A percentile compares a stretch with the other conserved stretches of the same genome.
Conservation (phyloP, 1,140 invertebrate species). For the Drosophila aff. region DNA sequence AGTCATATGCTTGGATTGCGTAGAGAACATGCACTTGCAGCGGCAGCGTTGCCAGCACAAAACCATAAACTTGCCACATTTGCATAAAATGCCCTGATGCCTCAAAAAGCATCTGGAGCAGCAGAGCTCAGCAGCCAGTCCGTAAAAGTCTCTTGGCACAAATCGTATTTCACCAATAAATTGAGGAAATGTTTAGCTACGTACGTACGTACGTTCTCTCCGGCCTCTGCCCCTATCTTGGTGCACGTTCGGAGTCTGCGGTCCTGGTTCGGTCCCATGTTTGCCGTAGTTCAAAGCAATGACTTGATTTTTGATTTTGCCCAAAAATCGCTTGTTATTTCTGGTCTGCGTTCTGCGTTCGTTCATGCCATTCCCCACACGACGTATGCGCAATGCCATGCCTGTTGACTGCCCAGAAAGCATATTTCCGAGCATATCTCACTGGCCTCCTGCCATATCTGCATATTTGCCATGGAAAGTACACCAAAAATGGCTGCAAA, state of each 20-base stretch:
- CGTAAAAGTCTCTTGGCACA: slow-evolving; percentile 64
- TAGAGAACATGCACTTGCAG: slow-evolving; percentile 41
- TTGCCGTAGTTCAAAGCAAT: slow-evolving; percentile 58
- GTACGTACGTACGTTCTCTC: not conserved
- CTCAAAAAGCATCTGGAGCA: slow-evolving; percentile 57
- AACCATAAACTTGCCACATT: slow-evolving; percentile 77
- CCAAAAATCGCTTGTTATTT: slow-evolving; percentile 56
- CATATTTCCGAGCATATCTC: slow-evolving; percentile 36
- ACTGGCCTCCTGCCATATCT: slow-evolving; percentile 21
- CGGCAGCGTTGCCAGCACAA: slow-evolving; percentile 17
- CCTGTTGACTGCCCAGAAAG: slow-evolving; percentile 40
- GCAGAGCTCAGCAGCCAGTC: slow-evolving; percentile 36
- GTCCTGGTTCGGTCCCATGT: slow-evolving; percentile 27
- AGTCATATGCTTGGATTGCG: slow-evolving; percentile 54
- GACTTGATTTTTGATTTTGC: slow-evolving; percentile 68
- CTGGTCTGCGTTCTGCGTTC: slow-evolving; percentile 22
- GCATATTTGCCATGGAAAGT: slow-evolving; percentile 25
- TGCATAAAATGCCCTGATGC: slow-evolving; percentile 78
- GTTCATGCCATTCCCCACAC: slow-evolving; percentile 17
- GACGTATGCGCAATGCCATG: slow-evolving; percentile 23
- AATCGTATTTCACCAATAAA: slow-evolving; percentile 79
- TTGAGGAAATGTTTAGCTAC: slow-evolving; percentile 71
- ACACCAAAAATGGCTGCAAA: slow-evolving; percentile 14
- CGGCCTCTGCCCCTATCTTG: not conserved
- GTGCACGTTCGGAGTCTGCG: slow-evolving; percentile 7